Evolutionary conservation across 2,888 invertebrate genomes (phyloP), one percentile per base, ranked within the genome.

Genomic region (Polylopha cassiicola): DNA sequence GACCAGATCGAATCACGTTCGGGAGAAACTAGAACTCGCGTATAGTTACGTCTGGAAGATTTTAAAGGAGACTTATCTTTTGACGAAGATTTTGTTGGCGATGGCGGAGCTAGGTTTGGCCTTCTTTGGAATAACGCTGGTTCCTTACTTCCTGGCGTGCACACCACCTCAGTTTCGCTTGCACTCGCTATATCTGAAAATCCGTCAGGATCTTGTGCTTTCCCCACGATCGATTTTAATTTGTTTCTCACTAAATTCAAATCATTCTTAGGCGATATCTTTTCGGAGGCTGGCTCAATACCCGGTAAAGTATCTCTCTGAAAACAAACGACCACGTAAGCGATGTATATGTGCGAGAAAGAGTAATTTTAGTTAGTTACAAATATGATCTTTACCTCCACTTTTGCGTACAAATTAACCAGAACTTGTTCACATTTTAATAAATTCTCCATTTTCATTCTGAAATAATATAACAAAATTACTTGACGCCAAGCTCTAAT

Each of bases 401-500:
- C 89, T 87, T 90, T 91, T 26, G 87, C 79, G 54, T 89, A 87
- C 47, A 92, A 81, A 69, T 90, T 91, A 37, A 88, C 70, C 20
- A 92, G 75, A 39, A 92, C 90, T 61, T 89, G 89, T 73, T 92
- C 91, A 65, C 91, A 91, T 73, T 89, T 90, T 11, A 87, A 73
- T 29, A 92, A 68, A 33, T 91, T 91, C 51, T 90, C 90, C 70
- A 89, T 84, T 76, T 90, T 91, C 76, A 91, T 86, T 64, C 91
- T 92, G 69, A 58, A 75, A 75, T 62, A 50, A 48, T 50, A 44
- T 34, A 32, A 26, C 47, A 8, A 26, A 24, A 6, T 11, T 9
- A 13, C 4, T 6, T 20, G 14, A 13, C 3, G 3, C 8, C 28
- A 36, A 26, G 24, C 20, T 43, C 8, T 32, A 39, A 22, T 38